Base-by-base conservation (phyloP, 2,113 vertebrate species). In the Gambusia affinis region DNA sequence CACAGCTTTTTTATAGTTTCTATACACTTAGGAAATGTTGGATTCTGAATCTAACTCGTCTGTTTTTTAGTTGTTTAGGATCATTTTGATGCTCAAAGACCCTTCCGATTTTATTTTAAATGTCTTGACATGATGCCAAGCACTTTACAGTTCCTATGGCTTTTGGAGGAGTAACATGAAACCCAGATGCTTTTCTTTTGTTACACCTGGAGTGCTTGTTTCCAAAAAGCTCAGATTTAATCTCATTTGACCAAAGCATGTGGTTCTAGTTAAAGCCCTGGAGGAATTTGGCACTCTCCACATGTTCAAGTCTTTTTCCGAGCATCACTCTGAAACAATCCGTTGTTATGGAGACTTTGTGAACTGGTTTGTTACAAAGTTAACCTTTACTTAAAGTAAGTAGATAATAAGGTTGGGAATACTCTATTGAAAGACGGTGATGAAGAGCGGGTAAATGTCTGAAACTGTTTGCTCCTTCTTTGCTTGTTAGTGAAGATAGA, bases 401-500 rank as follows among this genome's bases (percentile, higher is more conserved):
- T 44, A 44, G 14, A 44, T 44, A 44, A 44, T 44, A 17, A 17
- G 12, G 2, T 37, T 12, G 35, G 35, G 10, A 11, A 3, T 7
- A n/a, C 51, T n/a, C 22, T 57, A 57, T 4, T 57, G 19, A 57
- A 57, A 57, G 51, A n/a, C 24, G 1, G 22, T n/a, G 8, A 11
- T n/a, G 4, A n/a, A 57, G 51, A 57, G 17, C 22, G 8, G 30
- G 30, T 47, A 57, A 57, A n/a, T 15, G 7, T 44, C 42, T 29
- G 10, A 8, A 28, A 30, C 68, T 63, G 30, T 62, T 64, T 69
- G 57, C 77, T 69, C 7, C 27, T 51, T 24, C 0, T 54, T 68
- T 70, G 71, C 44, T 77, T 66, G 60, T 69, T 54, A 37, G 51
- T 27, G 29, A 74, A 28, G 81, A 39, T 60, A 47, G 69, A 24